Evolutionary conservation across 1,140 invertebrate species (phyloP).

Genomic region (Dreissena rostriformis): DNA sequence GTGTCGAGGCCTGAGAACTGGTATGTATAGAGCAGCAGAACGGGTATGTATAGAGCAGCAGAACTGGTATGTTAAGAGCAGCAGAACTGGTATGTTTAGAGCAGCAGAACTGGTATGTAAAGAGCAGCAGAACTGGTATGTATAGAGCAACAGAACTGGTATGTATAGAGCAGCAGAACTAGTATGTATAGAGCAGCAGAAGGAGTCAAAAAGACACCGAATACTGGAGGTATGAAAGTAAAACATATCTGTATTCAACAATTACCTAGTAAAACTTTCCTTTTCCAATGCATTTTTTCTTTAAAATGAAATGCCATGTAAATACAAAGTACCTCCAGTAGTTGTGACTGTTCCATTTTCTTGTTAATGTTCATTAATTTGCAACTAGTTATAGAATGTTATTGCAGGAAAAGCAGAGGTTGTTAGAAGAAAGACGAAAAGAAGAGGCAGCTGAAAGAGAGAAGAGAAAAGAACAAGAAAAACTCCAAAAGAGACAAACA

Average conservation of each 20-base stretch:
- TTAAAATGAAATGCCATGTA: too few species aligned
- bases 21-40: too few species aligned
- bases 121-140: too few species aligned
- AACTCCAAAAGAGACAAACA: conserved; percentile 62
- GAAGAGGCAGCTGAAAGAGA: conserved; percentile 59
- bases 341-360: conserved; percentile 3
- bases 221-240: conserved; percentile 87
- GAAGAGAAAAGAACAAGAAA: conserved; percentile 52
- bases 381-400: neutral
- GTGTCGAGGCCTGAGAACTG: too few species aligned
- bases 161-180: conserved; percentile 83
- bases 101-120: too few species aligned
- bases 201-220: conserved; percentile 83
- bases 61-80: too few species aligned
- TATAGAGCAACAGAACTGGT: neutral
- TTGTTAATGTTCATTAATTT: too few species aligned
- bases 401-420: conserved; percentile 68
- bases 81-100: too few species aligned
- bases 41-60: too few species aligned
- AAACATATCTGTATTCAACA: conserved; percentile 59
- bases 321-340: too few species aligned
- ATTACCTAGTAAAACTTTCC: too few species aligned
- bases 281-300: too few species aligned
- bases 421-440: conserved; percentile 66
- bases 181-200: conserved; percentile 80